Evolutionary conservation across 2,888 invertebrate genomes (phyloP).

Genomic region (Axea sp.): DNA sequence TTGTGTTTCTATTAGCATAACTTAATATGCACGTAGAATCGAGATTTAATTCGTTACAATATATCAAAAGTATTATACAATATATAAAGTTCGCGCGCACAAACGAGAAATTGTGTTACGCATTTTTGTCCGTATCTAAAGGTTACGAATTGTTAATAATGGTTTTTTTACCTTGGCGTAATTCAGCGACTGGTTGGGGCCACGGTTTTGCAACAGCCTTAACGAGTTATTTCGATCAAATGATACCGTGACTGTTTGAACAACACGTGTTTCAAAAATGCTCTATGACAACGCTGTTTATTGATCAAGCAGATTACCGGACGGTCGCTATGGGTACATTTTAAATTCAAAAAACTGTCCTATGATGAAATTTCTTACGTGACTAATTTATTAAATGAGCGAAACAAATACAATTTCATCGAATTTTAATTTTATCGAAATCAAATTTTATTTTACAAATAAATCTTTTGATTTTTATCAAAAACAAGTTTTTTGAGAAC

Average conservation of each 20-base stretch:
- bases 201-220: conserved; percentile 7
- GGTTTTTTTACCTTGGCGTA: conserved; percentile 20
- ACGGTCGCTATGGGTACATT: conserved; percentile 19
- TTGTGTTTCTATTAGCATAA: conserved; percentile 37
- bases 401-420: too few species aligned
- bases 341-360: conserved; percentile 16
- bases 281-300: conserved; percentile 58
- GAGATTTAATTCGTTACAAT: conserved; percentile 38
- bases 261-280: conserved; percentile 45
- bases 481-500: too few species aligned
- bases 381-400: too few species aligned
- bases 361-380: too few species aligned
- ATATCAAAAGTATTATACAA: conserved; percentile 41
- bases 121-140: conserved; percentile 1
- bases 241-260: conserved; percentile 11
- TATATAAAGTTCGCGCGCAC: conserved; percentile 19
- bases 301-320: conserved; percentile 60
- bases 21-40: conserved; percentile 32
- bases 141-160: conserved; percentile 29
- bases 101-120: conserved; percentile 18
- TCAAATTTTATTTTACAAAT: too few species aligned
- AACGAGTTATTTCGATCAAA: conserved; percentile 25
- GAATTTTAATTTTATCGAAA: too few species aligned
- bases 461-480: too few species aligned
- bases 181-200: not conserved